Percentiles rank a stretch among this genome's conserved stretches.
phyloP scores from a whole-genome alignment of 1,140 invertebrate species.

The Microplitis mediator region DNA sequence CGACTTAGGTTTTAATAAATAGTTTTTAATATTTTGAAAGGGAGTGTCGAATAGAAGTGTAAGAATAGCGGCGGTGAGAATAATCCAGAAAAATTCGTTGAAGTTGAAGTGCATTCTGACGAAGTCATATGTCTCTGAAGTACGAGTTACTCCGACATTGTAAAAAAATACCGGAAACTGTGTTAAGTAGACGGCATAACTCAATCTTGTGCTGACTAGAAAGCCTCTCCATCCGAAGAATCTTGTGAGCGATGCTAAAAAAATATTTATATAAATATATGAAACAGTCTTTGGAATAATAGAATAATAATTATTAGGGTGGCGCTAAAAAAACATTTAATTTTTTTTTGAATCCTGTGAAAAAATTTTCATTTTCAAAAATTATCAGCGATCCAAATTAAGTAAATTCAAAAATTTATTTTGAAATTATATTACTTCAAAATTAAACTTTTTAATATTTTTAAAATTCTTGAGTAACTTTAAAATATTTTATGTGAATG shows the following conservation, averaged over 20 bases:
- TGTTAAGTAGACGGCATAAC: slow-evolving; percentile 71
- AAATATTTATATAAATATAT: neutral
- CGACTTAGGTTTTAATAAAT: slow-evolving; percentile 44
- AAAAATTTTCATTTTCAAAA: too few species aligned
- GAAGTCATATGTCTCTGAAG: slow-evolving; percentile 64
- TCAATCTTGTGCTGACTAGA: slow-evolving; percentile 67
- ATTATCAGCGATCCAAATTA: too few species aligned
- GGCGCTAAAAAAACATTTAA: too few species aligned
- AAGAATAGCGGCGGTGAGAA: slow-evolving; percentile 65
- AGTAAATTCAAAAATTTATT: too few species aligned
- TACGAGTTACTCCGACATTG: slow-evolving; percentile 67
- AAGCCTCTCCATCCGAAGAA: slow-evolving; percentile 68
- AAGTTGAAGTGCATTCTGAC: slow-evolving; percentile 64
- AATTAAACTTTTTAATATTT: too few species aligned
- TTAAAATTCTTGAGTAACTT: too few species aligned
- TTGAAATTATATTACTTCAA: too few species aligned
- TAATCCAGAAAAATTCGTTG: slow-evolving; percentile 64
- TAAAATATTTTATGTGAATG: too few species aligned
- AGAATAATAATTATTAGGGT: too few species aligned
- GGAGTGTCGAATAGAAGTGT: slow-evolving; percentile 72
- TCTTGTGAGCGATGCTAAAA: slow-evolving; percentile 60
- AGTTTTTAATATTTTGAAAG: slow-evolving; percentile 71
- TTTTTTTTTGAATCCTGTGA: too few species aligned
- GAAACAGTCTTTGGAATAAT: too few species aligned
- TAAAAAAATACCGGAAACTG: slow-evolving; percentile 74